Percentiles rank a stretch among this genome's conserved stretches.
Evolutionary conservation across 2,113 vertebrate genomes (phyloP).

Genomic region (Emydura subglobosa): DNA sequence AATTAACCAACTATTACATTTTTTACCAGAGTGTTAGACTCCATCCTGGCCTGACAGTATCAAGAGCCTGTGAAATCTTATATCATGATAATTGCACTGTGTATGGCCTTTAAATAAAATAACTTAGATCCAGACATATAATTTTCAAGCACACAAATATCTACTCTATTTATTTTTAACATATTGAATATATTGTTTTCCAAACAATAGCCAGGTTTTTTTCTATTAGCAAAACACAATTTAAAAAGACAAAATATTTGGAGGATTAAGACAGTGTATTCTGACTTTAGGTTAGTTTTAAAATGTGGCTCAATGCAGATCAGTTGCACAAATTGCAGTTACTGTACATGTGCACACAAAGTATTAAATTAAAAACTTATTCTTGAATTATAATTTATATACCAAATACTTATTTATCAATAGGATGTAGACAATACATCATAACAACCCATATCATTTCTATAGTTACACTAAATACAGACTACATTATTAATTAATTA

Average conservation of each 20-base stretch:
- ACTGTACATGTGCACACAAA: neutral
- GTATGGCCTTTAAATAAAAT: neutral
- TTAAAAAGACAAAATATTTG: neutral
- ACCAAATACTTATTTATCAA: neutral
- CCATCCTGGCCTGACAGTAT: neutral
- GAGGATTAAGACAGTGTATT: slow-evolving; percentile 26
- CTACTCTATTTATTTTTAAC: neutral
- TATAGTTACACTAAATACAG: neutral
- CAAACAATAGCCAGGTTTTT: neutral
- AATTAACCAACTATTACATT: neutral
- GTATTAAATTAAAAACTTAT: neutral
- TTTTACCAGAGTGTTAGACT: neutral
- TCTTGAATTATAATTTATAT: neutral
- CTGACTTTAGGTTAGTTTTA: slow-evolving; percentile 18
- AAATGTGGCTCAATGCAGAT: neutral
- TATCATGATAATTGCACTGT: neutral
- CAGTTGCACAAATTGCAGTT: neutral
- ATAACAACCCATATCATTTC: neutral
- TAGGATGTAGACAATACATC: neutral
- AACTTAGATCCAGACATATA: neutral
- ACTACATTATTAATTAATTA: neutral
- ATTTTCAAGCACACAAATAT: slow-evolving; percentile 30
- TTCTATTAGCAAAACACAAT: neutral
- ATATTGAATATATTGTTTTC: slow-evolving; percentile 1
- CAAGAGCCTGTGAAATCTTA: neutral